Percentiles rank a stretch among this genome's conserved stretches.
Conservation (phyloP, 1,140 invertebrate genomes). For the Zaprionus kolodkinae region DNA sequence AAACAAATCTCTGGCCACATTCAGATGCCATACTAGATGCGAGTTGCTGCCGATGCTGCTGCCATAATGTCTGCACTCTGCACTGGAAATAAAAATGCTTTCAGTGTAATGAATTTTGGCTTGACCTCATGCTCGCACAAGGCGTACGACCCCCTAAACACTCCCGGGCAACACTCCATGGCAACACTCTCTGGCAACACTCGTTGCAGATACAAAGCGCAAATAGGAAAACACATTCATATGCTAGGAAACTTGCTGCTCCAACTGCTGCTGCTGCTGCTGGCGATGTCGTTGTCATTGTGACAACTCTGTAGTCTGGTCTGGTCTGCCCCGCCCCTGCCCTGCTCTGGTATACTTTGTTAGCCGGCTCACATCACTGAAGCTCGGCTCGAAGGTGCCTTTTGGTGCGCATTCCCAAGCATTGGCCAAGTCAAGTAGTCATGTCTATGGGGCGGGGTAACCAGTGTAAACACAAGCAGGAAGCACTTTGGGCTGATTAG, state of each 20-base stretch:
- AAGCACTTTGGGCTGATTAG: slow-evolving; percentile 77
- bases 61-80: slow-evolving; percentile 15
- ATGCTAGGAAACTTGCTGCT: slow-evolving; percentile 42
- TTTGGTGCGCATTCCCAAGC: slow-evolving; percentile 48
- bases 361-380: slow-evolving; percentile 25
- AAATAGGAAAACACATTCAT: slow-evolving; percentile 61
- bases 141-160: slow-evolving; percentile 3
- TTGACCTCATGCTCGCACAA: slow-evolving; percentile 17
- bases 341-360: neutral
- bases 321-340: neutral
- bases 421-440: slow-evolving; percentile 55
- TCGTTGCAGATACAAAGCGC: slow-evolving; percentile 16
- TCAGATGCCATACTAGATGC: slow-evolving; percentile 17
- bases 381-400: slow-evolving; percentile 43
- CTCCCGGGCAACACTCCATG: neutral
- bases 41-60: neutral
- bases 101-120: slow-evolving; percentile 66
- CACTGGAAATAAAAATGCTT: slow-evolving; percentile 66
- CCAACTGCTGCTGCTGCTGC: slow-evolving; percentile 48
- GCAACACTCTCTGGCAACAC: neutral
- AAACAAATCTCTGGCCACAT: slow-evolving; percentile 24
- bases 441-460: slow-evolving; percentile 50
- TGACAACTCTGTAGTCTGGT: slow-evolving; percentile 50
- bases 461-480: slow-evolving; percentile 17
- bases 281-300: slow-evolving; percentile 57